A percentile compares a stretch with the other conserved stretches of the same genome.
These are phyloP conservation scores for Lordiphosa fenestrarum DNA, from an alignment of 2,888 invertebrate genomes.

Conservation along the genomic window DNA sequence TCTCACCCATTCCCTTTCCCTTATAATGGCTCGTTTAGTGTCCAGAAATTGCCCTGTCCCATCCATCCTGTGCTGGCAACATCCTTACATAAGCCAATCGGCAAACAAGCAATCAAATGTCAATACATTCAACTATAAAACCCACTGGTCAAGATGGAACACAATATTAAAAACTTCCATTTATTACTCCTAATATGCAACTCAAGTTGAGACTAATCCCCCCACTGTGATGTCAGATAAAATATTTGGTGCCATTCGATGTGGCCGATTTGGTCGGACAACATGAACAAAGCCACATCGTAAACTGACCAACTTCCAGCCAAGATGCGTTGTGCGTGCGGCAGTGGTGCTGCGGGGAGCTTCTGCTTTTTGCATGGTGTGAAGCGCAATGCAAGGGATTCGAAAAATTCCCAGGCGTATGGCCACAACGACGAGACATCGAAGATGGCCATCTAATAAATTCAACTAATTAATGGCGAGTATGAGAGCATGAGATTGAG, in stretches of 20 bases:
- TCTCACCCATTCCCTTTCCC: no score
- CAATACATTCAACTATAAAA: constrained; percentile 62
- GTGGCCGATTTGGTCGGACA: constrained; percentile 34
- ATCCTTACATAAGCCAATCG: constrained; percentile 52
- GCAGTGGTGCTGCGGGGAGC: constrained; percentile 5
- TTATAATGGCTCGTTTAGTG: no score
- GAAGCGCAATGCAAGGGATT: constrained; percentile 73
- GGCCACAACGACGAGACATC: constrained; percentile 27
- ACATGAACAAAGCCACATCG: constrained; percentile 70
- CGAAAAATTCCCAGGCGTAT: constrained; percentile 74
- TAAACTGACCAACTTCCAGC: constrained; percentile 41
- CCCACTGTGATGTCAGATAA: constrained; percentile 46
- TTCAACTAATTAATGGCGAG: constrained; percentile 80
- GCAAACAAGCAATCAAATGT: constrained; percentile 61
- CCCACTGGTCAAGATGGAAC: constrained; percentile 34
- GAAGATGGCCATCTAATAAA: constrained; percentile 79
- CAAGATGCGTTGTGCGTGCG: constrained; percentile 13
- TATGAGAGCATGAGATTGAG: constrained; percentile 73
- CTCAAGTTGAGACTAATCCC: constrained; percentile 55
- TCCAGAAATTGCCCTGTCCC: no score
- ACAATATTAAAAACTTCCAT: constrained; percentile 31
- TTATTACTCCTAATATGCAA: constrained; percentile 64
- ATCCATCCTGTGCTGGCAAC: no score
- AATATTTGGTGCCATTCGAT: constrained; percentile 67
- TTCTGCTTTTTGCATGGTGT: constrained; percentile 50